Evolutionary conservation across 2,113 vertebrate species (phyloP).

Genomic region (Brachyhypopomus gauderio): DNA sequence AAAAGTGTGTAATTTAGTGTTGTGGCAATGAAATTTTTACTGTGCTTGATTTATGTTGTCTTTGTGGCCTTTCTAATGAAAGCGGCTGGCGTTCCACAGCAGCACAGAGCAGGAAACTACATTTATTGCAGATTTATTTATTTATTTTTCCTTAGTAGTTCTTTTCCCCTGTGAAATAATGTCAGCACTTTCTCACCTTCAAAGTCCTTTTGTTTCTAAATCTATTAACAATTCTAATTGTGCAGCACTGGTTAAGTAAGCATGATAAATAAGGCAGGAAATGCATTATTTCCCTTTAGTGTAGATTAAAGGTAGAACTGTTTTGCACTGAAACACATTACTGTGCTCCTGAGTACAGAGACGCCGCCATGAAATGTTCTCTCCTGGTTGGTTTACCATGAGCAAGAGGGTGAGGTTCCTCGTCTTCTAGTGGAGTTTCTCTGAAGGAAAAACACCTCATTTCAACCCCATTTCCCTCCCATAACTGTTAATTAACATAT

Average conservation of each 20-base stretch:
- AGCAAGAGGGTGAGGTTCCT: slow-evolving; percentile 71
- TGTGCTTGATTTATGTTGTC: slow-evolving; percentile 98
- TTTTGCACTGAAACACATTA: slow-evolving; percentile 73
- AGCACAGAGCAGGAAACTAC: slow-evolving; percentile 96
- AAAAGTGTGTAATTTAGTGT: slow-evolving; percentile 98
- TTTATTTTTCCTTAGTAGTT: slow-evolving; percentile 78
- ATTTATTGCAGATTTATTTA: slow-evolving; percentile 87
- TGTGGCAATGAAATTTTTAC: slow-evolving; percentile 98
- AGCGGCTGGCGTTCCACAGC: slow-evolving; percentile 91
- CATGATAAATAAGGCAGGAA: slow-evolving; percentile 98
- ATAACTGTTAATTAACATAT: slow-evolving; percentile 76
- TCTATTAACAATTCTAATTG: slow-evolving; percentile 99
- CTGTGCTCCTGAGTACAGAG: slow-evolving; percentile 78
- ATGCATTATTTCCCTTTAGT: slow-evolving; percentile 95
- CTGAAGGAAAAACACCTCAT: slow-evolving; percentile 70
- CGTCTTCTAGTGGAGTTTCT: slow-evolving; percentile 73
- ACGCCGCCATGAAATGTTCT: slow-evolving; percentile 73
- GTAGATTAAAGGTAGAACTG: slow-evolving; percentile 84
- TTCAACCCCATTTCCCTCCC: slow-evolving; percentile 69
- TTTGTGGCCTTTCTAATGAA: slow-evolving; percentile 97
- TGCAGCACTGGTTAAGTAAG: slow-evolving; percentile 96
- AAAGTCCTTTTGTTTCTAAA: slow-evolving; percentile 98
- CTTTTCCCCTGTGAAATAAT: slow-evolving; percentile 97
- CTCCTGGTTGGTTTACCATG: slow-evolving; percentile 71
- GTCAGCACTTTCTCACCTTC: slow-evolving; percentile 99